phyloP scores from a whole-genome alignment of 2,888 invertebrate species.

The Alentia gelatinosa region DNA sequence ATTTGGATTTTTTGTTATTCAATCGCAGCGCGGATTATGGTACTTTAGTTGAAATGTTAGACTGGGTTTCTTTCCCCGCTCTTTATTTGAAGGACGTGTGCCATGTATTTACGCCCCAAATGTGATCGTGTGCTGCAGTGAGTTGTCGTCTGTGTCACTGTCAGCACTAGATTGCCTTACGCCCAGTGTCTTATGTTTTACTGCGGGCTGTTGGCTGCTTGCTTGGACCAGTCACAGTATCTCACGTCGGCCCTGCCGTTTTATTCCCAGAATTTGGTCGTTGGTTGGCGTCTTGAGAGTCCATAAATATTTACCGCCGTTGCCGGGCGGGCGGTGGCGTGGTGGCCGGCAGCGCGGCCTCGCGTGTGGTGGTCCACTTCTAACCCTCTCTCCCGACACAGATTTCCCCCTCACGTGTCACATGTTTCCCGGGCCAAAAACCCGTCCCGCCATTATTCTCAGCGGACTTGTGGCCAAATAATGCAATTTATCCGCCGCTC shows the following conservation, averaged over 20 bases:
- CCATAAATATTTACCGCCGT: constrained; percentile 36
- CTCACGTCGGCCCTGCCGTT: constrained; percentile 4
- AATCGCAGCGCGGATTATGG: too few species aligned
- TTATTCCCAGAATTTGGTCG: constrained; percentile 40
- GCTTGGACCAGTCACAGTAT: neutral
- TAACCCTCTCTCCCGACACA: constrained; percentile 21
- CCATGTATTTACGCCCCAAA: too few species aligned
- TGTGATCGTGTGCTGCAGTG: too few species aligned
- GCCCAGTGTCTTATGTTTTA: neutral
- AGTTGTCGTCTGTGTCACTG: neutral
- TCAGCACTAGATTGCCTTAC: neutral
- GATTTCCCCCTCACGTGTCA: constrained; percentile 23
- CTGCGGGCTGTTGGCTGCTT: neutral
- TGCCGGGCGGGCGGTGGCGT: neutral
- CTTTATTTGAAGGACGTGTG: too few species aligned
- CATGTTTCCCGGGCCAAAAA: neutral
- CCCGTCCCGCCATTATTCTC: neutral
- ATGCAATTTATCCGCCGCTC: constrained; percentile 40
- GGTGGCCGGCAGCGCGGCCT: neutral
- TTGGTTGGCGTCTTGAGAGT: constrained; percentile 5
- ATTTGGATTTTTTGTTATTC: too few species aligned
- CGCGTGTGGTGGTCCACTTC: neutral
- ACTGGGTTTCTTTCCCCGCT: too few species aligned
- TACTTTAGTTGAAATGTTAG: too few species aligned
- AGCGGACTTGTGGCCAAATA: constrained; percentile 39